Percentiles rank a stretch among this genome's conserved stretches.
Evolutionary conservation across 2,888 invertebrate species (phyloP).

Genomic region (Bombylius major): DNA sequence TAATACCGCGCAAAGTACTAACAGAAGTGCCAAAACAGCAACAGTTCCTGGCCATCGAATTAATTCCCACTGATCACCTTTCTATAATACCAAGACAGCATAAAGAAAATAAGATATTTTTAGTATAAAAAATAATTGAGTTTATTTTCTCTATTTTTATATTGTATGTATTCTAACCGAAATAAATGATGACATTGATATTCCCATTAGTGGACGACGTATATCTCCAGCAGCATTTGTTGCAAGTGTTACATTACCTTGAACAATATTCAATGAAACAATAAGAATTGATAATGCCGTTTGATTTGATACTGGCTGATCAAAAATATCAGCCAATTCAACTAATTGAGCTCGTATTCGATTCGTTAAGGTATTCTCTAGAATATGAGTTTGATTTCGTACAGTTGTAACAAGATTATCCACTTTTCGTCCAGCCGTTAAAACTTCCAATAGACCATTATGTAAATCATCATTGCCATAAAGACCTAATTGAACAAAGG

Average conservation of each 20-base stretch:
- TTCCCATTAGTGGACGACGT: constrained; percentile 54
- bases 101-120: constrained; percentile 7
- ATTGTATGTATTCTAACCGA: constrained; percentile 29
- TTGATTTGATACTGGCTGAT: constrained; percentile 63
- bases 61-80: constrained; percentile 60
- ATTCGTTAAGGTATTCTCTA: constrained; percentile 59
- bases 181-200: constrained; percentile 51
- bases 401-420: constrained; percentile 67
- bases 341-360: constrained; percentile 58
- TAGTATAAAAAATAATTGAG: neutral
- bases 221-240: constrained; percentile 66
- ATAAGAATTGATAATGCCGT: constrained; percentile 61
- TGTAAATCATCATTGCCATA: constrained; percentile 93
- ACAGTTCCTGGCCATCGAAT: constrained; percentile 82
- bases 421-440: constrained; percentile 67
- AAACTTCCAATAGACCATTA: constrained; percentile 73
- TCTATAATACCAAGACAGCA: constrained; percentile 33
- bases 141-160: neutral
- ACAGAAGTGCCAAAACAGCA: constrained; percentile 70
- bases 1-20: constrained; percentile 77
- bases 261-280: constrained; percentile 53
- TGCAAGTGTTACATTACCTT: constrained; percentile 62
- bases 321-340: constrained; percentile 61
- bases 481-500: constrained; percentile 38
- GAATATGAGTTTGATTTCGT: constrained; percentile 67